phyloP scores from a whole-genome alignment of 2,113 vertebrate species.

The Hippocampus abdominalis region DNA sequence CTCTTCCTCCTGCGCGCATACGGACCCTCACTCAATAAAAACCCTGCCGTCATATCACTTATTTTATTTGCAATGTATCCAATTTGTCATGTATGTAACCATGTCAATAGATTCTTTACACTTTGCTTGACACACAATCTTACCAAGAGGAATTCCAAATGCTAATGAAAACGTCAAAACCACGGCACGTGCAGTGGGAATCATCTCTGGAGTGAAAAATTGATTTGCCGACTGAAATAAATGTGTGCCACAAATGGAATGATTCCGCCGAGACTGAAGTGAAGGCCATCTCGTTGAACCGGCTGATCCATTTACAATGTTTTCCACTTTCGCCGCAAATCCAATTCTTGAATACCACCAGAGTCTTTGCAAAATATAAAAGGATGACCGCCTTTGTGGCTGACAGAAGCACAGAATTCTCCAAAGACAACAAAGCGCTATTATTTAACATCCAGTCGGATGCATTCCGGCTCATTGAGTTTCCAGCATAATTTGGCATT shows the following conservation, averaged over 20 bases:
- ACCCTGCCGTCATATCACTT: not conserved
- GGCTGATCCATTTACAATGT: not conserved
- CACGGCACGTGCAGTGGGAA: not conserved
- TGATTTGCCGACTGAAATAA: not conserved
- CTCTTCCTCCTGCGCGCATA: conserved; percentile 2
- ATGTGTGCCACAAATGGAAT: conserved; percentile 2
- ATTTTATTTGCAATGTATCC: not conserved
- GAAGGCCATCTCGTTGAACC: not conserved
- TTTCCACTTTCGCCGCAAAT: not conserved
- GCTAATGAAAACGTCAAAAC: conserved; percentile 42
- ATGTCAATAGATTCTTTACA: not conserved
- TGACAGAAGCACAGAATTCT: not conserved
- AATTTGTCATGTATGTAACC: not conserved
- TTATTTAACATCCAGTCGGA: no score
- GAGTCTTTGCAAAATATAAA: not conserved
- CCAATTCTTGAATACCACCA: not conserved
- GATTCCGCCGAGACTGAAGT: not conserved
- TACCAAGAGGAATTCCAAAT: conserved; percentile 21
- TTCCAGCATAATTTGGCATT: not conserved
- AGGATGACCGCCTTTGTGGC: not conserved
- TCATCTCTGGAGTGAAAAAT: conserved; percentile 16
- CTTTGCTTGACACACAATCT: conserved; percentile 13
- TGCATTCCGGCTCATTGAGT: not conserved
- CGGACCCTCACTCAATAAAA: not conserved
- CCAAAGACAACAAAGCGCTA: not conserved